A percentile compares a stretch with the other conserved stretches of the same genome.
Evolutionary conservation across 2,797 vertebrate genomes (phyloP).

Genomic region (Gila robusta): DNA sequence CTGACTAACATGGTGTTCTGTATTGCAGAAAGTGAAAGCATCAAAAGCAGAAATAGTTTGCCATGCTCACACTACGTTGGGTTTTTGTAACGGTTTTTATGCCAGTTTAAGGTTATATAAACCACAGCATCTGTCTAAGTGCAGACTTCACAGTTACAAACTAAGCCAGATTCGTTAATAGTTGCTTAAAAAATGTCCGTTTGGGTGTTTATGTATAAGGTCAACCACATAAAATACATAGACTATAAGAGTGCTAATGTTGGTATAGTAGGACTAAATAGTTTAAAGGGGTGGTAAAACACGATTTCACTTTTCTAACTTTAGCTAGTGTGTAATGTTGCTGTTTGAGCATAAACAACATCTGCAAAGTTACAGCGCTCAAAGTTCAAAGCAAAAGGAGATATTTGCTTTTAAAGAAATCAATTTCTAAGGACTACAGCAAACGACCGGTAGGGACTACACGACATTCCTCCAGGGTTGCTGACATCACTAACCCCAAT

Average conservation of each 20-base stretch:
- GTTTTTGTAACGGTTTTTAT: background rate
- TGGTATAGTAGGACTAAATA: background rate
- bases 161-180: background rate
- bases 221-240: background rate
- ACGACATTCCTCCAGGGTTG: too few species aligned
- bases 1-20: background rate
- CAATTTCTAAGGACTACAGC: too few species aligned
- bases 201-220: background rate
- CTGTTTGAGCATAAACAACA: too few species aligned
- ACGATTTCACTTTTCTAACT: too few species aligned
- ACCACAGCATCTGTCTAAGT: conserved; percentile 11
- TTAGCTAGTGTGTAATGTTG: too few species aligned
- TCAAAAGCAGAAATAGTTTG: conserved; percentile 12
- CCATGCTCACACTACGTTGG: background rate
- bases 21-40: background rate
- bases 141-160: background rate
- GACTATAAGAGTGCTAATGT: background rate
- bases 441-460: too few species aligned
- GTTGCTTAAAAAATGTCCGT: background rate
- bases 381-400: too few species aligned
- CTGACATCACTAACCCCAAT: too few species aligned
- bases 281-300: background rate
- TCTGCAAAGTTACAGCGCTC: too few species aligned
- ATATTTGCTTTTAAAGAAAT: too few species aligned
- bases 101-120: background rate